Evolutionary conservation across 2,797 vertebrate species (phyloP).

Genomic region (Toxotes lorentzi): DNA sequence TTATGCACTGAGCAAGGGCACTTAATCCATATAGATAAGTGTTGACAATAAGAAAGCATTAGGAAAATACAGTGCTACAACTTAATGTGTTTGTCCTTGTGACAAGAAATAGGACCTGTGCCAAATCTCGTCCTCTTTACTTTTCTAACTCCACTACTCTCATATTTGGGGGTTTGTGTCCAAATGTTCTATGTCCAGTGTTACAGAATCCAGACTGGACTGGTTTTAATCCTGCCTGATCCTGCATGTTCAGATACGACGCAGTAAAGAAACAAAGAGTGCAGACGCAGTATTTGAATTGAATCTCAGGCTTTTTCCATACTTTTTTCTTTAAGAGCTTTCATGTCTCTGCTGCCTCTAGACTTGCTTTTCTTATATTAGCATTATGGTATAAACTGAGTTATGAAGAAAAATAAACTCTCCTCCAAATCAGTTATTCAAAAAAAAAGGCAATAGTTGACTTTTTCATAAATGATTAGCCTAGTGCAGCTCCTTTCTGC

Average conservation of each 20-base stretch:
- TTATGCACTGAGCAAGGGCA: slow-evolving; percentile 32
- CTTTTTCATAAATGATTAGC: slow-evolving; percentile 48
- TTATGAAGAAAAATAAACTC: slow-evolving; percentile 68
- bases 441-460: slow-evolving; percentile 25
- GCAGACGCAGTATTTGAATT: slow-evolving; percentile 80
- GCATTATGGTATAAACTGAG: slow-evolving; percentile 58
- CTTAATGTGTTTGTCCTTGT: slow-evolving; percentile 50
- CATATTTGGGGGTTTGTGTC: slow-evolving; percentile 19
- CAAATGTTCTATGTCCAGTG: slow-evolving; percentile 12
- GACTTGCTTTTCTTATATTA: slow-evolving; percentile 46
- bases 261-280: slow-evolving; percentile 11
- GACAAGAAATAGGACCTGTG: slow-evolving; percentile 31
- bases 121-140: slow-evolving; percentile 29
- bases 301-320: slow-evolving; percentile 70
- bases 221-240: slow-evolving; percentile 28
- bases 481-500: slow-evolving; percentile 46
- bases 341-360: slow-evolving; percentile 39
- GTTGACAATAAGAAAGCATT: slow-evolving; percentile 43
- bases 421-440: slow-evolving; percentile 45
- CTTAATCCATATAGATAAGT: slow-evolving; percentile 39
- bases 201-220: slow-evolving; percentile 40
- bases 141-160: slow-evolving; percentile 21
- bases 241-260: slow-evolving; percentile 36
- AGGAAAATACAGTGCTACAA: slow-evolving; percentile 38
- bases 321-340: slow-evolving; percentile 41